Evolutionary conservation across 1,140 invertebrate species (phyloP).

Genomic region (Papilio dardanus): DNA sequence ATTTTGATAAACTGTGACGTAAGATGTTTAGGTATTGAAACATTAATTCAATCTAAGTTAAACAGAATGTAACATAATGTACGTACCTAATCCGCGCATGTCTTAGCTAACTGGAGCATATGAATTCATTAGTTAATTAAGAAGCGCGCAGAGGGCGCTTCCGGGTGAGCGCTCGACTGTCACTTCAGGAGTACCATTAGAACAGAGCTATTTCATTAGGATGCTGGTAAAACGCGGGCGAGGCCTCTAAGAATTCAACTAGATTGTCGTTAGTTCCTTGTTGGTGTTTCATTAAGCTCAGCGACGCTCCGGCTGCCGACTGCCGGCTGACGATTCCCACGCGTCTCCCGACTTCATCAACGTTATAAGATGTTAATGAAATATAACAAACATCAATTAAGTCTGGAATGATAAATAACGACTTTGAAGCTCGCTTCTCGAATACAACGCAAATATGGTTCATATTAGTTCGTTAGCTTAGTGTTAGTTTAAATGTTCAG

Average conservation of each 20-base stretch:
- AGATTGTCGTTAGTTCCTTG: slow-evolving; percentile 14
- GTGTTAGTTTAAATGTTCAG: background rate
- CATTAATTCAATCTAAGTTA: background rate
- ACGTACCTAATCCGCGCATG: background rate
- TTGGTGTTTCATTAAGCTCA: slow-evolving; percentile 7
- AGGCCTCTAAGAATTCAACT: slow-evolving; percentile 10
- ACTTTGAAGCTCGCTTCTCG: background rate
- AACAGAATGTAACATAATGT: slow-evolving; percentile 11
- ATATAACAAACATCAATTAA: slow-evolving; percentile 20
- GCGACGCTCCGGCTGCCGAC: background rate
- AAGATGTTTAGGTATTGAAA: background rate
- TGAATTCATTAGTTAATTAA: slow-evolving; percentile 36
- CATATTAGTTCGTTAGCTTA: too few species aligned
- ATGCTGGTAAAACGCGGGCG: background rate
- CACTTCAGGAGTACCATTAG: slow-evolving; percentile 9
- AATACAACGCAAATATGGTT: background rate
- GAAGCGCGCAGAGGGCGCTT: background rate
- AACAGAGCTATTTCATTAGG: slow-evolving; percentile 32
- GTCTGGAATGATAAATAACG: slow-evolving; percentile 5
- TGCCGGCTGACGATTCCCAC: background rate
- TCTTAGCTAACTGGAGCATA: slow-evolving; percentile 5
- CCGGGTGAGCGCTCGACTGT: slow-evolving; percentile 3
- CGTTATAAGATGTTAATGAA: slow-evolving; percentile 13
- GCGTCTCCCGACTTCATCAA: background rate
- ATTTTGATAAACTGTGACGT: slow-evolving; percentile 3